Base-by-base conservation (phyloP, 1,140 invertebrate genomes). In the Epicauta chinensis region DNA sequence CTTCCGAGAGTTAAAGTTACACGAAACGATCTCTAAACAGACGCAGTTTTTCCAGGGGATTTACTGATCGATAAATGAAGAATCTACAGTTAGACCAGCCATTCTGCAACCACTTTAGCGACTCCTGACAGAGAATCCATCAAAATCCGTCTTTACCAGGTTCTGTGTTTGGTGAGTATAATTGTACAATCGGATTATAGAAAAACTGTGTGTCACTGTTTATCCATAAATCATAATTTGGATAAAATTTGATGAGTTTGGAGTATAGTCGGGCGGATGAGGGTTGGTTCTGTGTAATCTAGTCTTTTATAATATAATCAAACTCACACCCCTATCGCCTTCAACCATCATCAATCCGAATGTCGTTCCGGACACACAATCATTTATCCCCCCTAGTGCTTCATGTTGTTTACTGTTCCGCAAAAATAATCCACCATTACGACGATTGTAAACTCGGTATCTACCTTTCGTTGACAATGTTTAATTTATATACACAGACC, bases 351-450 rank as follows among this genome's bases (percentile, higher is more conserved):
- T 55, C 53, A 43, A 48, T 54, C 39, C 43, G 17, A 53, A 7
- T 23, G 37, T 47, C 51, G 43, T 53, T 53, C 38, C 44, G 44
- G 51, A 47, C 16, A 37, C 44, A 47, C n/a, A n/a, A 53, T 47
- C 39, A 53, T 53, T 53, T 47, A 53, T 53, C 44, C 44, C 41
- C 51, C 38, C 39, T 36, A 38, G n/a, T 44, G 13, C 13, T 10
- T 36, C 40, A 16, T 15, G 12, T 36, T 48, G 36, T 48, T 48
- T 48, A 23, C 46, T 13, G 31, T 48, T 39, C 46, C 46, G 16
- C 44, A 46, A 46, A 46, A 46, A 46, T 46, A 46, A 35, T 35
- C 44, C 32, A 17, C 30, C 44, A 46, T 46, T 46, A 46, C 42
- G n/a, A 32, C 42, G 42, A 45, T 45, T 45, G 42, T 45, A 45